These are phyloP conservation scores for Mellivora capensis DNA, from an alignment of 2,113 vertebrate species.

Conservation along the genomic window DNA sequence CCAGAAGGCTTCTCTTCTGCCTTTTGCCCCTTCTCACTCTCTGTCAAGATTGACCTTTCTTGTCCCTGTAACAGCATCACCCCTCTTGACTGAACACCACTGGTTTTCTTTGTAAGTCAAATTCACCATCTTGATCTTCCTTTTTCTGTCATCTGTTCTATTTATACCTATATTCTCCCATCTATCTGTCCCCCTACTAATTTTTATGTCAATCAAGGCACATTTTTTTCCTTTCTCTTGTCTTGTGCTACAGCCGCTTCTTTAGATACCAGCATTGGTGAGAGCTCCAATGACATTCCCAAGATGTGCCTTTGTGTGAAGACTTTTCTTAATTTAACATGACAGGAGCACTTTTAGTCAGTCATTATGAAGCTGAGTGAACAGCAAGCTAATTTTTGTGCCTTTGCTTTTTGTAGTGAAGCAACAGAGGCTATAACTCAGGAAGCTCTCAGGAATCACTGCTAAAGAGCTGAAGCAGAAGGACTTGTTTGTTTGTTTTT, in stretches of 20 bases:
- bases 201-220: neutral
- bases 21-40: neutral
- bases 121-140: neutral
- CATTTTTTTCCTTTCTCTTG: neutral
- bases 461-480: neutral
- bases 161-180: neutral
- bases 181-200: neutral
- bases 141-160: neutral
- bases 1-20: neutral
- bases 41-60: neutral
- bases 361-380: neutral
- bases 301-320: neutral
- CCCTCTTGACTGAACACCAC: neutral
- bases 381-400: neutral
- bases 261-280: neutral
- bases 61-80: neutral
- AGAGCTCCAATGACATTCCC: neutral
- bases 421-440: neutral
- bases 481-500: neutral
- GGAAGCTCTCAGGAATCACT: neutral
- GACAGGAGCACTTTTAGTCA: neutral
- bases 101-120: neutral
- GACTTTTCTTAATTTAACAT: neutral
- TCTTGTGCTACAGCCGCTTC: neutral
- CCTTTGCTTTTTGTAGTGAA: neutral